Percentiles rank a stretch among this genome's conserved stretches.
Conservation (phyloP, 1,140 invertebrate genomes). For the Fragariocoptes setiger region DNA sequence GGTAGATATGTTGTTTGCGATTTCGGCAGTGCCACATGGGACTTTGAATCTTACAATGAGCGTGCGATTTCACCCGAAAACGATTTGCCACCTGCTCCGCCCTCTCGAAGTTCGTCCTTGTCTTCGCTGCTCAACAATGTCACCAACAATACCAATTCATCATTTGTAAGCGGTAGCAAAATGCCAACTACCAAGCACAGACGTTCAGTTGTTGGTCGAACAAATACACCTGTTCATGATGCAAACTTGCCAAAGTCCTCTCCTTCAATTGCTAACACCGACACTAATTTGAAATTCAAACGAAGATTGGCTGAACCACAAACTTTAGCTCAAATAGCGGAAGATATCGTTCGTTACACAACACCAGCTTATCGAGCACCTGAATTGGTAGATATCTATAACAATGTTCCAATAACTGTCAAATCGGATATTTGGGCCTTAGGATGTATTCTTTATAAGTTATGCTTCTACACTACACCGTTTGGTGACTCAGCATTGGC, state of each 20-base stretch:
- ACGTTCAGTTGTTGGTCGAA: no score
- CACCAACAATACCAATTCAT: no score
- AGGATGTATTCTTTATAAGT: conserved; percentile 59
- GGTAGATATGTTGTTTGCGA: conserved; percentile 55
- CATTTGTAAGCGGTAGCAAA: no score
- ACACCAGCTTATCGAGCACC: conserved; percentile 69
- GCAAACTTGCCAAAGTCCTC: no score
- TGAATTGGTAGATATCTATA: conserved; percentile 83
- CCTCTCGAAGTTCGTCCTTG: no score
- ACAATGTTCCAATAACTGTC: conserved; percentile 50
- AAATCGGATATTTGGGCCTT: conserved; percentile 76
- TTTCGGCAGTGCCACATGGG: conserved; percentile 60
- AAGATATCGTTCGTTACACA: conserved; percentile 78
- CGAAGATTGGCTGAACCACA: no score
- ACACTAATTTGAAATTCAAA: no score
- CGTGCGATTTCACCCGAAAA: conserved; percentile 23
- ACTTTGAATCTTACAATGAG: no score
- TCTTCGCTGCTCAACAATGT: no score
- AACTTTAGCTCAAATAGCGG: conserved; percentile 39
- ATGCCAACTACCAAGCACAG: conserved; percentile 18
- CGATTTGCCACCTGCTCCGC: no score
- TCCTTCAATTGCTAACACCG: no score
- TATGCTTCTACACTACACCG: conserved; percentile 65
- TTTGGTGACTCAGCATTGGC: conserved; percentile 76
- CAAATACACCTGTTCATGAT: no score